phyloP scores from a whole-genome alignment of 2,888 invertebrate genomes.

The Cryptosula pallasiana region DNA sequence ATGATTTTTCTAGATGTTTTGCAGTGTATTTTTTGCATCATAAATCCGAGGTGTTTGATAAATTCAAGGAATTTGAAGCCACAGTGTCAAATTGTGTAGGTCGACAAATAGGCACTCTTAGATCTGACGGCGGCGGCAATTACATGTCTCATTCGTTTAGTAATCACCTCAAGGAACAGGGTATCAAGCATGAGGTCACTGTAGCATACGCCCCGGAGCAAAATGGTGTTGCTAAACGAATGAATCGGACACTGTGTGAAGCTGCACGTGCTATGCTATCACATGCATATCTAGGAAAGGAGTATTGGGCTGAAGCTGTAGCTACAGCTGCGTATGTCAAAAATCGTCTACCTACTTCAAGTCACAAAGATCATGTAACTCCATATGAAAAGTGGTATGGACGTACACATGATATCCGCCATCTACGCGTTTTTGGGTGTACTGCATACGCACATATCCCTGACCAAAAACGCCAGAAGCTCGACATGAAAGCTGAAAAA shows the following conservation, averaged over 20 bases:
- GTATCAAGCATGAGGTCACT: neutral
- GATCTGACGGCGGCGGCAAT: neutral
- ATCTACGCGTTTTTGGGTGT: constrained; percentile 1
- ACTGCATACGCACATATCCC: neutral
- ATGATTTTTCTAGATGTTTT: neutral
- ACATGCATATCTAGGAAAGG: neutral
- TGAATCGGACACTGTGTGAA: neutral
- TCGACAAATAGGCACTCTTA: neutral
- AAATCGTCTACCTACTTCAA: neutral
- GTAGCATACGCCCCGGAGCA: neutral
- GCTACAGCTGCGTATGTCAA: neutral
- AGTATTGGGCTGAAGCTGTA: constrained; percentile 6
- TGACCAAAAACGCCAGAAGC: neutral
- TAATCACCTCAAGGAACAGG: neutral
- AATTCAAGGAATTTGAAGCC: neutral
- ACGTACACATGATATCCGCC: constrained; percentile 26
- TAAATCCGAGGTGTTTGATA: neutral
- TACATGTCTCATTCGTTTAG: neutral
- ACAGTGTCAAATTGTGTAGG: neutral
- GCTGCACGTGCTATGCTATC: neutral
- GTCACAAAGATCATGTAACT: neutral
- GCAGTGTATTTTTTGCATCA: neutral
- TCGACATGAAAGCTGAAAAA: neutral
- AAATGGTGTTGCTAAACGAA: neutral
- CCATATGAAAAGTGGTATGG: constrained; percentile 25